Percentiles rank a stretch among this genome's conserved stretches.
These are phyloP conservation scores for Melanotaenia maccullochi DNA, from an alignment of 2,797 vertebrate genomes.

Conservation along the genomic window DNA sequence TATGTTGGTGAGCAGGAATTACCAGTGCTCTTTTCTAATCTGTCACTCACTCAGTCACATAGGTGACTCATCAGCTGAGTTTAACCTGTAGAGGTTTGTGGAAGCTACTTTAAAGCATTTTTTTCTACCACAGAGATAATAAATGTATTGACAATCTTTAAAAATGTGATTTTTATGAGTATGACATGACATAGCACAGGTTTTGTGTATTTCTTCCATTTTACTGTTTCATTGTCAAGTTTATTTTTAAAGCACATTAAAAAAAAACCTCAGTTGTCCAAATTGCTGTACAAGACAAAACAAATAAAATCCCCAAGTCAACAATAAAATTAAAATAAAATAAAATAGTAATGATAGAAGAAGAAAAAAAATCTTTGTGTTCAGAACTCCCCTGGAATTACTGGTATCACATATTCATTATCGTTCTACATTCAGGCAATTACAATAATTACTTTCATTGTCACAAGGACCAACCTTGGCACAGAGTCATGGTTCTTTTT, in stretches of 20 bases:
- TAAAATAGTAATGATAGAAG: no score
- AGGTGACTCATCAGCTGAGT: not conserved
- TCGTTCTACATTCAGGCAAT: not conserved
- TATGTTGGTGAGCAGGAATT: not conserved
- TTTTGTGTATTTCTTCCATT: not conserved
- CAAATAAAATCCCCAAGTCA: no score
- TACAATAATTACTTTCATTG: not conserved
- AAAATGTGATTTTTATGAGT: not conserved
- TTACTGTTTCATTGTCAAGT: not conserved
- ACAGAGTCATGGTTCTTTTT: conserved; percentile 83
- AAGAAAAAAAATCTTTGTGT: not conserved
- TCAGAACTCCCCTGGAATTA: not conserved
- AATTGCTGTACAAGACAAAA: no score
- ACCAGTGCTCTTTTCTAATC: not conserved
- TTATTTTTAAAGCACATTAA: no score
- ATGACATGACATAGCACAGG: not conserved
- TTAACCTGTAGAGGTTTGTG: not conserved
- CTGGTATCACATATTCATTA: not conserved
- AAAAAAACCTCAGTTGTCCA: no score
- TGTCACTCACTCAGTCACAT: not conserved
- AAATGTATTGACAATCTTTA: not conserved
- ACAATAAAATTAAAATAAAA: no score
- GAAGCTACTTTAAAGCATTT: not conserved
- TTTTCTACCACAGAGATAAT: not conserved
- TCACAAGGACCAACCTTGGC: conserved; percentile 71